Conservation (phyloP, 2,113 vertebrate genomes). For the Vombatus ursinus region DNA sequence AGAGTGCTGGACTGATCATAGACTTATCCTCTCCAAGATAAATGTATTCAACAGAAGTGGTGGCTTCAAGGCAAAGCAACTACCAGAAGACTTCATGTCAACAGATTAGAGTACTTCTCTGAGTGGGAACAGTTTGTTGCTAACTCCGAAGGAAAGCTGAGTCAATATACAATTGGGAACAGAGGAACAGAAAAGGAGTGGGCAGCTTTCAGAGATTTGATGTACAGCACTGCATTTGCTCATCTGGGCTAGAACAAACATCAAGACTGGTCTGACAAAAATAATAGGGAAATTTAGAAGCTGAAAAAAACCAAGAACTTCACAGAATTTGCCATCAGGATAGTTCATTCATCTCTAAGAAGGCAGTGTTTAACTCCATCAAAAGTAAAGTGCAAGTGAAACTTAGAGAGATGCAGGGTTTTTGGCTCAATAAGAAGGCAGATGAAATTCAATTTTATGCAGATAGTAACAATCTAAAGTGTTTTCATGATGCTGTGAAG, state of each 20-base stretch:
- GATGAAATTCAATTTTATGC: background rate
- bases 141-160: background rate
- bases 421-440: background rate
- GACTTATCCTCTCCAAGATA: background rate
- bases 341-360: background rate
- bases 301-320: no score
- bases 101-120: background rate
- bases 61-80: background rate
- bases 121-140: background rate
- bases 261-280: background rate
- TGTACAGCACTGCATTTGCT: background rate
- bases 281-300: background rate
- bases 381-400: background rate
- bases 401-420: background rate
- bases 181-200: background rate
- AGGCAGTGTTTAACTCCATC: background rate
- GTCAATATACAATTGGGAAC: background rate
- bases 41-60: background rate
- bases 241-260: background rate
- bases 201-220: background rate
- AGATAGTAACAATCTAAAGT: background rate
- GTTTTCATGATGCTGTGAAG: no score
- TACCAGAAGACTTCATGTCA: background rate
- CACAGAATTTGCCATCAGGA: background rate
- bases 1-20: background rate